Evolutionary conservation across 2,113 vertebrate species (phyloP), one percentile per base, ranked within the genome.

Genomic region (Empidonax alnorum): DNA sequence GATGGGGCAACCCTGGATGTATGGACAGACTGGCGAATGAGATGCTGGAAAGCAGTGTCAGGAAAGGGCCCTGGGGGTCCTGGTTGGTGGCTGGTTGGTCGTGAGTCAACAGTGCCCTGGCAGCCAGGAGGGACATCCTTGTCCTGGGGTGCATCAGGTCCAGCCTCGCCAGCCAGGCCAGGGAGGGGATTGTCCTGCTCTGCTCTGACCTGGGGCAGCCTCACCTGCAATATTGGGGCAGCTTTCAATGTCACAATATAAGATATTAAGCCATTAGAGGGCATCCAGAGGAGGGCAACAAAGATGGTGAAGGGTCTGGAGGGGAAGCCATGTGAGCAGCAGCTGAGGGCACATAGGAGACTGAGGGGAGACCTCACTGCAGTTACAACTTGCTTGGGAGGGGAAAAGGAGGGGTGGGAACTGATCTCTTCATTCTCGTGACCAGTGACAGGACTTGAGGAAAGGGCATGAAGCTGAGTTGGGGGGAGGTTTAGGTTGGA

Each of bases 91-190:
- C 2, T 3, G 30, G 8, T 11, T 10, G 21, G 9, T 23, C 6
- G 2, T 3, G 41, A 47, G 42, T 7, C 55, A 75, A 55, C n/a
- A 59, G 73, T 75, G 42, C 27, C 46, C 47, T 41, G 56, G 49
- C 21, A 79, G 56, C 24, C 84, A 47, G 56, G 56, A 39, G 41
- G 41, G 49, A 28, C 74, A 71, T 21, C n/a, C 19, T 39, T 46
- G 47, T 47, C 65, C 56, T 55, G 74, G n/a, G 42, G 44, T 46
- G 15, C 15, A 55, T 20, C 55, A 53, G 62, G 73, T 14, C 18
- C 33, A 77, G 63, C 72, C 37, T 33, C 0, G 0, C 8, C 33
- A 49, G 33, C 33, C 0, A 0, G 42, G 30, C 35, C 49, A 16
- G n/a, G 23, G 33, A 62, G n/a, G 80, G 65, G 56, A 78, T 71